Evolutionary conservation across 1,140 invertebrate genomes (phyloP).

Genomic region (Cherax destructor): DNA sequence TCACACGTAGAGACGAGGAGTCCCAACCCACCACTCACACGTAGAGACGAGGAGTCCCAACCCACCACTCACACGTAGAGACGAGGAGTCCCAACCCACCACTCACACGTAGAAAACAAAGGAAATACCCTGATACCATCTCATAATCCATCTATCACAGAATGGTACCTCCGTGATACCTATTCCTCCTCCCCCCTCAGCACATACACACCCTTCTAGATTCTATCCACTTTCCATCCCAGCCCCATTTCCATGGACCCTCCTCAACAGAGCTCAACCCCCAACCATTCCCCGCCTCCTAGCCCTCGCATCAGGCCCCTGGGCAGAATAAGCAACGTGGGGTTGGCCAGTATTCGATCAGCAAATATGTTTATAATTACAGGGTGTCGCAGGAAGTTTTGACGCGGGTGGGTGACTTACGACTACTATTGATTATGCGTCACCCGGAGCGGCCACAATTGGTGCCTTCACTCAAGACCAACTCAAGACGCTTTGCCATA

Average conservation of each 20-base stretch:
- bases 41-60: too few species aligned
- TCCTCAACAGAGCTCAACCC: neutral
- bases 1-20: too few species aligned
- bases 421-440: slow-evolving; percentile 64
- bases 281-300: neutral
- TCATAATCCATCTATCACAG: slow-evolving; percentile 29
- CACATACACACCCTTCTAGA: slow-evolving; percentile 1
- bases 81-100: neutral
- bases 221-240: neutral
- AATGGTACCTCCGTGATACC: slow-evolving; percentile 21
- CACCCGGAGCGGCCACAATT: slow-evolving; percentile 55
- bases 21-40: too few species aligned
- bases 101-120: slow-evolving; percentile 31
- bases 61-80: too few species aligned
- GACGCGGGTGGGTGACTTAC: slow-evolving; percentile 57
- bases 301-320: neutral
- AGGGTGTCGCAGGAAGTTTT: slow-evolving; percentile 63
- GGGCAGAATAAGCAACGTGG: slow-evolving; percentile 27
- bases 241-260: neutral
- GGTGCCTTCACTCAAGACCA: slow-evolving; percentile 46
- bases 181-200: neutral
- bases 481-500: slow-evolving; percentile 51
- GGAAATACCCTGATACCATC: slow-evolving; percentile 36
- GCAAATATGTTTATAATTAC: slow-evolving; percentile 63
- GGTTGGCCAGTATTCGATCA: slow-evolving; percentile 54